These are phyloP conservation scores for Odontesthes bonariensis DNA, from an alignment of 2,113 vertebrate genomes.

Conservation along the genomic window DNA sequence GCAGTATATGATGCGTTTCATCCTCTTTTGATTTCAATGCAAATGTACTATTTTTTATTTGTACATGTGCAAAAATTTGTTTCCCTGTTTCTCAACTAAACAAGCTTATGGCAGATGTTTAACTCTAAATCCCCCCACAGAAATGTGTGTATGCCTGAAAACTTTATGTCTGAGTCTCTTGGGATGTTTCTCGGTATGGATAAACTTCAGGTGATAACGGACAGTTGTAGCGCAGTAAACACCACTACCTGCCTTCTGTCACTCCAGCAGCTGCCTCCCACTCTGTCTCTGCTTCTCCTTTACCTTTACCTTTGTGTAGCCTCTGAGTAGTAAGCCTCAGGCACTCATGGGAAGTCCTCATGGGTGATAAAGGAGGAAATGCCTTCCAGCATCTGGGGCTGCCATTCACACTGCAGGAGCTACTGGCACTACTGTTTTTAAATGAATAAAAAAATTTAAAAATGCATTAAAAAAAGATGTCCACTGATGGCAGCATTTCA, in stretches of 20 bases:
- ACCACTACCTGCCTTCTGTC: constrained; percentile 26
- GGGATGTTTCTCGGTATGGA: constrained; percentile 19
- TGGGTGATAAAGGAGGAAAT: constrained; percentile 57
- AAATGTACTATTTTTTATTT: no score
- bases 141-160: constrained; percentile 33
- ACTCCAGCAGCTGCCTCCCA: constrained; percentile 26
- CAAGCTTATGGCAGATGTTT: constrained; percentile 22
- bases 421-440: constrained; percentile 54
- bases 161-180: constrained; percentile 4
- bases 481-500: constrained; percentile 62
- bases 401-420: constrained; percentile 43
- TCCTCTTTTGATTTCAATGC: not conserved
- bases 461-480: constrained; percentile 38
- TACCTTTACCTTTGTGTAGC: constrained; percentile 17
- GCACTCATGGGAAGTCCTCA: constrained; percentile 57
- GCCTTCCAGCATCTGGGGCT: constrained; percentile 53
- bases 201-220: constrained; percentile 21
- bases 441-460: constrained; percentile 55
- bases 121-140: not conserved
- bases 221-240: constrained; percentile 34
- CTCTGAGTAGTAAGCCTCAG: constrained; percentile 49
- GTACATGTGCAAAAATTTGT: not conserved
- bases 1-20: not conserved
- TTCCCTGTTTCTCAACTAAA: not conserved
- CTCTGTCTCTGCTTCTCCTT: constrained; percentile 14